Conservation (phyloP, 1,140 invertebrate species). For the Laupala kohalensis region DNA sequence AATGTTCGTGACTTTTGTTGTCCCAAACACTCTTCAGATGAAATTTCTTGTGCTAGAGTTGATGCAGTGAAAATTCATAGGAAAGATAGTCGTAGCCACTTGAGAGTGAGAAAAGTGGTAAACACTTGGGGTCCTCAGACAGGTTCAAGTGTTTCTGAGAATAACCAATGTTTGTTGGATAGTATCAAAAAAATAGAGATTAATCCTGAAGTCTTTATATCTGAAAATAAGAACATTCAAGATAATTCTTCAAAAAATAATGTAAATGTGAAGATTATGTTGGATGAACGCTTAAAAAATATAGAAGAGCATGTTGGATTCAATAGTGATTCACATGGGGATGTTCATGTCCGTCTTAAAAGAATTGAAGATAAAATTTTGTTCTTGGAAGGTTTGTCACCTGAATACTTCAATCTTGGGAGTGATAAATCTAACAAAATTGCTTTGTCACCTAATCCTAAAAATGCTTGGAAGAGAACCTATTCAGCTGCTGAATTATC, state of each 20-base stretch:
- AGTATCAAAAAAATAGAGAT: not conserved
- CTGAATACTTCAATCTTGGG: constrained; percentile 52
- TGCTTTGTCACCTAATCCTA: not conserved
- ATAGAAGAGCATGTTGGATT: constrained; percentile 40
- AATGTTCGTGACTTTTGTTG: constrained; percentile 53
- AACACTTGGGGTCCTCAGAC: constrained; percentile 46
- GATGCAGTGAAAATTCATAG: constrained; percentile 44
- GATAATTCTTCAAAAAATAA: constrained; percentile 19
- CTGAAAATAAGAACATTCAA: not conserved
- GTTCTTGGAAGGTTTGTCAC: constrained; percentile 49
- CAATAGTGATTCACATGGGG: constrained; percentile 34
- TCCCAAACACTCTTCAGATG: constrained; percentile 22
- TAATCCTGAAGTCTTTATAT: not conserved
- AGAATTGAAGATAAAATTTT: constrained; percentile 48
- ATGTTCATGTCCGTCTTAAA: constrained; percentile 48
- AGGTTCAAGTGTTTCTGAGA: constrained; percentile 15
- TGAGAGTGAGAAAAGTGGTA: constrained; percentile 47
- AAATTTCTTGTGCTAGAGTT: constrained; percentile 46
- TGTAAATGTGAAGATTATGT: constrained; percentile 24
- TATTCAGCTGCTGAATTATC: not conserved
- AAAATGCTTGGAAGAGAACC: not conserved
- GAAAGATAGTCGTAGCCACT: constrained; percentile 51
- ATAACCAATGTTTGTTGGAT: not conserved
- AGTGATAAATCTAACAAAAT: constrained; percentile 28
- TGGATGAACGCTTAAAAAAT: constrained; percentile 42